phyloP scores from a whole-genome alignment of 2,797 vertebrate species.

The Emys orbicularis region DNA sequence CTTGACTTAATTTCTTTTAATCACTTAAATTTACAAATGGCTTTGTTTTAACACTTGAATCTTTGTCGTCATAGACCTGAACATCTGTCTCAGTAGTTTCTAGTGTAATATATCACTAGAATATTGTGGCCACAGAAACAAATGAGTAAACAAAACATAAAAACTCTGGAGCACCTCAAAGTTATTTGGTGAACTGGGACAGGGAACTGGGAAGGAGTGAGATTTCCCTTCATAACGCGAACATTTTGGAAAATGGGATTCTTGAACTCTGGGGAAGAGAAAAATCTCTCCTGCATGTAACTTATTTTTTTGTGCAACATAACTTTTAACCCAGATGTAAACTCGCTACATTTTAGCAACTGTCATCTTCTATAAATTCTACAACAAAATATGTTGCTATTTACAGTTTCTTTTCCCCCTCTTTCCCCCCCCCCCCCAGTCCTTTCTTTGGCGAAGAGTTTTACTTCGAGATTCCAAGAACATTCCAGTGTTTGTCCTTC shows the following conservation, averaged over 20 bases:
- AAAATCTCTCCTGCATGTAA: not conserved
- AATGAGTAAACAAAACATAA: not conserved
- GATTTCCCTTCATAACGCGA: not conserved
- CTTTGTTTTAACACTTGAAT: not conserved
- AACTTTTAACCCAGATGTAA: too few species aligned
- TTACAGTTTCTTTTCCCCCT: conserved; percentile 21
- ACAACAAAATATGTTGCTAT: not conserved
- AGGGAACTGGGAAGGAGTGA: too few species aligned
- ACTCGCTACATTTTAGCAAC: not conserved
- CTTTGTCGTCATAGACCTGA: not conserved
- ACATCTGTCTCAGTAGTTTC: not conserved
- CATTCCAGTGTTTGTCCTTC: conserved; percentile 98
- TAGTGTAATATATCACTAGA: not conserved
- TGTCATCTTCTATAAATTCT: not conserved
- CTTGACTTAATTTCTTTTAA: not conserved
- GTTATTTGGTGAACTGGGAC: not conserved
- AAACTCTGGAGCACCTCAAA: not conserved
- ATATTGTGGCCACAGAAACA: not conserved
- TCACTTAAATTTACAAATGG: not conserved
- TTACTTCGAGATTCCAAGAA: conserved; percentile 98
- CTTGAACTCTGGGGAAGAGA: not conserved
- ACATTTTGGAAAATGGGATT: not conserved
- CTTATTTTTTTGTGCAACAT: not conserved
- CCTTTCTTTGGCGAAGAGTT: conserved; percentile 98
- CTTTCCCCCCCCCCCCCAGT: conserved; percentile 80